A percentile compares a stretch with the other conserved stretches of the same genome.
Conservation (phyloP, 1,140 invertebrate genomes). For the Palaemon carinicauda region DNA sequence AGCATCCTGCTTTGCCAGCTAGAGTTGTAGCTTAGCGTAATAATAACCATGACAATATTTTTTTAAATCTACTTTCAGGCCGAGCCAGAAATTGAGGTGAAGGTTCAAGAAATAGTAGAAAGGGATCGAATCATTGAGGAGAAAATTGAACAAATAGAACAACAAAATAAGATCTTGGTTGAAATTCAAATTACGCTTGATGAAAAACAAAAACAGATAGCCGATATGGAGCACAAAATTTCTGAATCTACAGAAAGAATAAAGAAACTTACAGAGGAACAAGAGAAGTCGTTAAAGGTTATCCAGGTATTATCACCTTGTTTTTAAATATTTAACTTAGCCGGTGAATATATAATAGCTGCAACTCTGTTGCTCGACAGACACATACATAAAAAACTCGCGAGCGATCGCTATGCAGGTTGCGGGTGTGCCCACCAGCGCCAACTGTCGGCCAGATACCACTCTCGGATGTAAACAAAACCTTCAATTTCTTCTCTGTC, state of each 20-base stretch:
- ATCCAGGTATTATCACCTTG: conserved; percentile 62
- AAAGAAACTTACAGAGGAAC: conserved; percentile 63
- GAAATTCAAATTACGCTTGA: conserved; percentile 63
- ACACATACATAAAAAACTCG: no score
- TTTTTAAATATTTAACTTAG: no score
- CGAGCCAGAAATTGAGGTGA: conserved; percentile 65
- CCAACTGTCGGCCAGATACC: no score
- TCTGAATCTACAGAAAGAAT: conserved; percentile 61
- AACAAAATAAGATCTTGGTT: conserved; percentile 64
- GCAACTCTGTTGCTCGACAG: no score
- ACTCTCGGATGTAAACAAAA: no score
- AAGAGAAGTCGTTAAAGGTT: conserved; percentile 64
- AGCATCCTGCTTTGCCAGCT: no score
- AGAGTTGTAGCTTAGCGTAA: no score
- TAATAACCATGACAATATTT: no score
- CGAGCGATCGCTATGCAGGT: no score
- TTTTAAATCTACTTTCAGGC: conserved; percentile 48
- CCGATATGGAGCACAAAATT: conserved; percentile 61
- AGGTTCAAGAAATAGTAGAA: conserved; percentile 63
- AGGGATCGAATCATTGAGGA: conserved; percentile 64
- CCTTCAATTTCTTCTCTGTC: no score
- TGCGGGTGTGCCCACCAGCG: no score
- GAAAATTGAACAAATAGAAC: conserved; percentile 65
- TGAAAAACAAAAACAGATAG: conserved; percentile 65
- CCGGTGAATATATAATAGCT: no score